Evolutionary conservation across 1,140 invertebrate genomes (phyloP), one percentile per base, ranked within the genome.

Genomic region (Doryteuthis pealeii): DNA sequence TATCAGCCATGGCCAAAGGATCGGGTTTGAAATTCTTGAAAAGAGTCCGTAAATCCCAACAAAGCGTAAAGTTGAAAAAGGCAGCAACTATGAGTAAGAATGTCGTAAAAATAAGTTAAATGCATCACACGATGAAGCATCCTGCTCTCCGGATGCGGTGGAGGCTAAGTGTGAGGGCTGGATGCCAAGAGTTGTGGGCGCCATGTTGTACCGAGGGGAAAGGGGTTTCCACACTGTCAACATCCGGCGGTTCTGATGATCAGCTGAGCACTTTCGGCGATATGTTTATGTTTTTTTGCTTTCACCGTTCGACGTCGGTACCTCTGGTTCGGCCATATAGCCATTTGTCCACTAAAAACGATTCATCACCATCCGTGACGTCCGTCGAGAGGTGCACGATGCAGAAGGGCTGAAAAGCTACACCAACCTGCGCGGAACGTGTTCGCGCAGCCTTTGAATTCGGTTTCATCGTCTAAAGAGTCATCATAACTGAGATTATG

Each of bases 251-350:
- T 18, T 71, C 49, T 22, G 66, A 68, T 8, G 30, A 18, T 62
- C 54, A 68, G 30, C 66, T 31, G 66, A 68, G 22, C 28, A 68
- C 30, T 68, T 68, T 26, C 66, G 66, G n/a, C 18, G 15, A 10
- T 68, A 5, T 68, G n/a, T 15, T 62, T 62, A 31, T 31, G 12
- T n/a, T 26, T 45, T 71, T 49, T 22, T 30, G n/a, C 30, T 30
- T 18, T 49, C 10, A 2, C 22, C 22, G 5, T 22, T 14, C 18
- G 70, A 35, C 40, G 49, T 15, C 8, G 70, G 30, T 2, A 54
- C 31, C 15, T 71, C 70, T 54, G 70, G 45, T 28, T 71, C 70
- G 6, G 70, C 70, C 70, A 71, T 71, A 40, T 71, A 71, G 70
- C 70, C 70, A 26, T 71, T n/a, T 71, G 40, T 71, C 70, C 31